phyloP scores from a whole-genome alignment of 2,888 invertebrate genomes.

The Idaea dimidiata region DNA sequence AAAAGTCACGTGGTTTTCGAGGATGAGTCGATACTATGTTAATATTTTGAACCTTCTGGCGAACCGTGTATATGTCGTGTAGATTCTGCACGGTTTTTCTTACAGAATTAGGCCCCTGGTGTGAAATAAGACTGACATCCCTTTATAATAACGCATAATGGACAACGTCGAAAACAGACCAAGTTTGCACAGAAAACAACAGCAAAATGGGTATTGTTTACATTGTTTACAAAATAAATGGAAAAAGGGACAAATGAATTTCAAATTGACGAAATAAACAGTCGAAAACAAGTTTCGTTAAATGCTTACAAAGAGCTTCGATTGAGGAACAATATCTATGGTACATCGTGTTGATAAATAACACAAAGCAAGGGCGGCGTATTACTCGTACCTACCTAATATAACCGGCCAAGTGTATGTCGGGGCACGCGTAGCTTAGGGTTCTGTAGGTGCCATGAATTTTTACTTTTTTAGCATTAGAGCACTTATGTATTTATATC shows the following conservation, averaged over 20 bases:
- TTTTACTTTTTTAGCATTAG: too few species aligned
- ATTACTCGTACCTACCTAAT: too few species aligned
- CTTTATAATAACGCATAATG: background rate
- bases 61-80: too few species aligned
- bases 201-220: conserved; percentile 18
- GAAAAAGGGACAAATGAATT: conserved; percentile 18
- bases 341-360: conserved; percentile 59
- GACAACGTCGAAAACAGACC: conserved; percentile 7
- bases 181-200: conserved; percentile 22
- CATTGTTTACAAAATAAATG: conserved; percentile 20
- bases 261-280: conserved; percentile 43
- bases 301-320: conserved; percentile 49
- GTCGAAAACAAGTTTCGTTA: conserved; percentile 43
- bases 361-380: conserved; percentile 44
- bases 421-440: too few species aligned
- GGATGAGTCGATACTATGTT: too few species aligned
- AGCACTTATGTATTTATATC: too few species aligned
- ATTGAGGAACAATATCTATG: conserved; percentile 64
- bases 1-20: too few species aligned
- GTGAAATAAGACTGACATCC: background rate
- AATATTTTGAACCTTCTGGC: too few species aligned
- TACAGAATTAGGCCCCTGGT: too few species aligned
- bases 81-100: too few species aligned
- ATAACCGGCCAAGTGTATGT: too few species aligned
- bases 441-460: too few species aligned